phyloP scores from a whole-genome alignment of 1,140 invertebrate genomes.

The Zaprionus africanus region DNA sequence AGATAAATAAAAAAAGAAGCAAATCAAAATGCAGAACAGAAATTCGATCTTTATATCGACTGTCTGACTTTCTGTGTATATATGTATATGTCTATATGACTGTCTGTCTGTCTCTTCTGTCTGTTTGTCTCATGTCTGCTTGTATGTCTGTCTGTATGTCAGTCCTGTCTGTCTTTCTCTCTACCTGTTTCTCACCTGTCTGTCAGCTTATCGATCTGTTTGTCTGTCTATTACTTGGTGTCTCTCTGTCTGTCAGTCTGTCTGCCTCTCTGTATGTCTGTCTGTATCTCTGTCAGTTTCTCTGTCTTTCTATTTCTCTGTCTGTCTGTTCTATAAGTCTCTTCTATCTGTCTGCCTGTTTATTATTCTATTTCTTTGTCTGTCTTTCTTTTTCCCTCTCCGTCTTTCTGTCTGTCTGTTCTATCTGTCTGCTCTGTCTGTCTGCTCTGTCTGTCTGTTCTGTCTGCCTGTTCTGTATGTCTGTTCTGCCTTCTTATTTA shows the following conservation, averaged over 20 bases:
- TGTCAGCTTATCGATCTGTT: neutral
- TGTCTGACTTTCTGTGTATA: neutral
- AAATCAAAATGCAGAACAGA: slow-evolving; percentile 34
- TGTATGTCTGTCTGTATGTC: neutral
- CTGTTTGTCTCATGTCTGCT: neutral
- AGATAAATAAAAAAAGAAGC: slow-evolving; percentile 16
- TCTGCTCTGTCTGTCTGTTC: too few relatives aligned
- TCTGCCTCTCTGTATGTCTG: too few relatives aligned
- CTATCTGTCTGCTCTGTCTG: too few relatives aligned
- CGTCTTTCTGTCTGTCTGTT: too few relatives aligned
- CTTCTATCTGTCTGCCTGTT: neutral
- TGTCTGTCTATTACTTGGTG: too few relatives aligned
- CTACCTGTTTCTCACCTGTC: neutral
- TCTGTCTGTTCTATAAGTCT: too few relatives aligned
- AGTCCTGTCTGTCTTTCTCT: neutral
- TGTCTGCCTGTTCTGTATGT: too few relatives aligned
- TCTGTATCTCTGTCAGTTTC: too few relatives aligned
- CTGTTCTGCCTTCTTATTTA: too few relatives aligned
- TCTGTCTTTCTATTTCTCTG: too few relatives aligned
- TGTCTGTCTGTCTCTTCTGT: neutral
- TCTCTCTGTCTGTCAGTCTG: too few relatives aligned
- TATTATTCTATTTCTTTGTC: neutral
- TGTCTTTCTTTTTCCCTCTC: neutral
- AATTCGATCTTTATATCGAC: slow-evolving; percentile 14
- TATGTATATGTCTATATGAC: neutral